A percentile compares a stretch with the other conserved stretches of the same genome.
These are phyloP conservation scores for Petrocephalus sullivani DNA, from an alignment of 2,797 vertebrate species.

Conservation along the genomic window DNA sequence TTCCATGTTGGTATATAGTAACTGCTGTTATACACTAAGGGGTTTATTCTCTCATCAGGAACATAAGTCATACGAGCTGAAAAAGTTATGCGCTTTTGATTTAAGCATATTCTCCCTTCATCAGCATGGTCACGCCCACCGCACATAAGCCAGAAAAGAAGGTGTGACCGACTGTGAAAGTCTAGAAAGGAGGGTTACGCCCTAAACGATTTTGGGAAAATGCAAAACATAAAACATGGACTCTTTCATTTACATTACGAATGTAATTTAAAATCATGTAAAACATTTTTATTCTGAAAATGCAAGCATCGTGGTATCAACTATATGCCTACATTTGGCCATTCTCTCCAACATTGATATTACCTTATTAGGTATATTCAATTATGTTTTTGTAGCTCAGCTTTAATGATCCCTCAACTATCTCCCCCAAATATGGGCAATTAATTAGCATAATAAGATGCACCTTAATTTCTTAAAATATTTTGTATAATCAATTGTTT, in stretches of 20 bases:
- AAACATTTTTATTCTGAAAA: not conserved
- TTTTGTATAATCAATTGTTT: too few relatives aligned
- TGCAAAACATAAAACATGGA: not conserved
- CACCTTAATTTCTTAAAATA: too few relatives aligned
- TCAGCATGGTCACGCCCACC: not conserved
- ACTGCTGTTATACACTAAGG: not conserved
- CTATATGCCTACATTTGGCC: not conserved
- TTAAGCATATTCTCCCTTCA: conserved; percentile 1
- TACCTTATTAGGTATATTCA: too few relatives aligned
- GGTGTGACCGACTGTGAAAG: not conserved
- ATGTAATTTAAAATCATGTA: not conserved
- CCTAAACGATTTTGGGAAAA: not conserved
- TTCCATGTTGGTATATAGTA: not conserved
- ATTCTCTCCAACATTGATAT: not conserved
- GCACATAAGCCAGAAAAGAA: not conserved
- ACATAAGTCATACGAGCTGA: not conserved
- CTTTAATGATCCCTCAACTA: too few relatives aligned
- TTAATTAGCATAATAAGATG: too few relatives aligned
- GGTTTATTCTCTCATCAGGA: conserved; percentile 1
- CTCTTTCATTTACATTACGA: not conserved
- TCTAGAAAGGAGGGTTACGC: not conserved
- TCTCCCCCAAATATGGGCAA: too few relatives aligned
- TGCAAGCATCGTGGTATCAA: not conserved
- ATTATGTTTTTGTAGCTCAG: too few relatives aligned
- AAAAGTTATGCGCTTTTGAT: not conserved